A percentile compares a stretch with the other conserved stretches of the same genome.
Evolutionary conservation across 35 echinoderm and acorn worm genomes (phyloP).

Genomic region (Ptychodera flava): DNA sequence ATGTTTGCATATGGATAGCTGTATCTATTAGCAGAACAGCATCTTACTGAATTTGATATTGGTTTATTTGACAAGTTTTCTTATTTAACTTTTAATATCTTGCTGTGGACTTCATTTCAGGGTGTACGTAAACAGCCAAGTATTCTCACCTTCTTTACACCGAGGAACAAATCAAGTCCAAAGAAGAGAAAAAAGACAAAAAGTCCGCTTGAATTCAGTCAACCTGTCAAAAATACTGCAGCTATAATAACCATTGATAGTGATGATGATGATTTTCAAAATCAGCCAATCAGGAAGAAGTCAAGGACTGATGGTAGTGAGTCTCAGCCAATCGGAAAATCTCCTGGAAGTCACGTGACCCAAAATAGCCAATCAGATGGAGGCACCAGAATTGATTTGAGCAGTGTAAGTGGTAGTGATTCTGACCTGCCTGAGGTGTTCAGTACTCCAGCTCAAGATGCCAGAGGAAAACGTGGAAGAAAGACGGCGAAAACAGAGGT

Average conservation of each 20-base stretch:
- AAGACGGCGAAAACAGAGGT: background rate
- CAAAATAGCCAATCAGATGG: background rate
- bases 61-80: background rate
- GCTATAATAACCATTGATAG: background rate
- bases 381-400: background rate
- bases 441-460: background rate
- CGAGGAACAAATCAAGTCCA: background rate
- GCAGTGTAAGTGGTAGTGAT: background rate
- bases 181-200: background rate
- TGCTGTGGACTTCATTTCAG: no score
- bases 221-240: background rate
- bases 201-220: background rate
- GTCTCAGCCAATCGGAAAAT: background rate
- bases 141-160: background rate
- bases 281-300: background rate
- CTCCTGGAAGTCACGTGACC: background rate
- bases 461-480: background rate
- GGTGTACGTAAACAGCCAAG: background rate
- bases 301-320: background rate
- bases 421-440: background rate
- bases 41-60: constrained; percentile 16
- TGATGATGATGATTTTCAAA: background rate
- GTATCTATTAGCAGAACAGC: no score
- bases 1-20: no score
- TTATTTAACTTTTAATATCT: no score